Evolutionary conservation across 2,888 invertebrate species (phyloP), one percentile per base, ranked within the genome.

Genomic region (Callimorpha dominula): DNA sequence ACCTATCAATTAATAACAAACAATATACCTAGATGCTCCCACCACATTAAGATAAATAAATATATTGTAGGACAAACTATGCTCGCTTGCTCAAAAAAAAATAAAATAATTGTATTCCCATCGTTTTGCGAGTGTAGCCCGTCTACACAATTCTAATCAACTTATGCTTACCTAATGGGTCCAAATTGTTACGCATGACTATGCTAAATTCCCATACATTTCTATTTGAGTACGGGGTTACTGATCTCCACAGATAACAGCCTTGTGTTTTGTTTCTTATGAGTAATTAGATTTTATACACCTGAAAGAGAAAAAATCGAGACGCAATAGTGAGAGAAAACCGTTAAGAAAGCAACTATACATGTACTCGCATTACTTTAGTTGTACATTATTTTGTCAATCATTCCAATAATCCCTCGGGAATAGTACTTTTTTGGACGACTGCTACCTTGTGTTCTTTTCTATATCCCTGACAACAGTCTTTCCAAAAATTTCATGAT

Each of bases 61-160:
- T 20, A 20, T 20, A 57, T 20, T n/a, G n/a, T n/a, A n/a, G n/a
- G n/a, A n/a, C n/a, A n/a, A n/a, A n/a, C n/a, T n/a, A n/a, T n/a
- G n/a, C n/a, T n/a, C n/a, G 40, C 15, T 15, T 42, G 1, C 14
- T 60, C 42, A 3, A 17, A 20, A 49, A 8, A 50, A 42, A 40
- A 14, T 57, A 50, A 42, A 40, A 14, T 57, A 52, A 52, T 8
- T 8, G 40, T 64, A 0, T 42, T 49, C 8, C 12, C 5, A 40
- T 12, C 52, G 42, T 54, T 31, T 15, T 15, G 5, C 31, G 4
- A 15, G 6, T 57, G 65, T 70, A 11, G 43, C 65, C 50, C 70
- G 63, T 68, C 17, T 68, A 43, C 52, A 72, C 12, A 46, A 57
- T 65, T 65, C 54, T 65, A 65, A 70, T 70, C 70, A 70, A 65